Conservation (phyloP, 2,797 vertebrate species). For the Labeo calbasu region DNA sequence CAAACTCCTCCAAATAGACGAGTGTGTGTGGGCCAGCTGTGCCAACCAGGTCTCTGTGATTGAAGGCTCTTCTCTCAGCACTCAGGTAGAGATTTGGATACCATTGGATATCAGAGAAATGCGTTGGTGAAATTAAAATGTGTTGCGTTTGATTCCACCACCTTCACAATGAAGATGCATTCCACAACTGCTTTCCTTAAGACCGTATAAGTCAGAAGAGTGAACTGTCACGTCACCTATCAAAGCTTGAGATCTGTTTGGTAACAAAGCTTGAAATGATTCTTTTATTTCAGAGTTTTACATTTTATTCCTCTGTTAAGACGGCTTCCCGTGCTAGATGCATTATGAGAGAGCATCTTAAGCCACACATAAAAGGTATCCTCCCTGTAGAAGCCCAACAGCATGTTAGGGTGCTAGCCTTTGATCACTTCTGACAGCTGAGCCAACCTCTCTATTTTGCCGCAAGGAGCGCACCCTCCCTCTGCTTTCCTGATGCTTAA, state of each 20-base stretch:
- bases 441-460: constrained; percentile 63
- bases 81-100: constrained; percentile 74
- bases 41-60: constrained; percentile 83
- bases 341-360: constrained; percentile 57
- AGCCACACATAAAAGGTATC: constrained; percentile 59
- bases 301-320: constrained; percentile 28
- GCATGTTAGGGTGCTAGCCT: constrained; percentile 54
- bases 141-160: constrained; percentile 33
- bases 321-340: constrained; percentile 29
- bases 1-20: constrained; percentile 82
- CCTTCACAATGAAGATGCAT: constrained; percentile 20
- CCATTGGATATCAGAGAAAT: not conserved
- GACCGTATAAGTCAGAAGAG: constrained; percentile 8
- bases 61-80: constrained; percentile 74
- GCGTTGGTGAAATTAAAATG: constrained; percentile 14
- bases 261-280: constrained; percentile 23
- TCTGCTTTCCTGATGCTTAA: constrained; percentile 51
- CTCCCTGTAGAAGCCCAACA: constrained; percentile 57
- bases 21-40: constrained; percentile 87
- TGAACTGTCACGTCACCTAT: constrained; percentile 5
- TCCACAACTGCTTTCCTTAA: constrained; percentile 33
- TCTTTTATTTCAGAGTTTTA: constrained; percentile 33
- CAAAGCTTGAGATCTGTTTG: constrained; percentile 45
- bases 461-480: constrained; percentile 48
- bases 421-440: constrained; percentile 65